Conservation (phyloP, 2,888 invertebrate genomes). For the Troides aeacus region DNA sequence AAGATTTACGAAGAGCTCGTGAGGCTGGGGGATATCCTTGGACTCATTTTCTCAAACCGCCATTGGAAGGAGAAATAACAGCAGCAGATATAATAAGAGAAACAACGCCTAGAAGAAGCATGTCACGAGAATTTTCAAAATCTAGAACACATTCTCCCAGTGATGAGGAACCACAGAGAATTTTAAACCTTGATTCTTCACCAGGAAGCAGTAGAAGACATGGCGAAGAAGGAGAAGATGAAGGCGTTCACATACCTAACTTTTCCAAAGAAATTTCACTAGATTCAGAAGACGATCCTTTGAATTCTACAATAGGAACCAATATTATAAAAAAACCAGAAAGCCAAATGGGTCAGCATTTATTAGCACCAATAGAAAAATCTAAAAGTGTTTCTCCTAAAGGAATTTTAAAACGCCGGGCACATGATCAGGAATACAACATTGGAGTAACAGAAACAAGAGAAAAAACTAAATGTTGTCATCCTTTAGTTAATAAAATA, state of each 20-base stretch:
- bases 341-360: conserved; percentile 50
- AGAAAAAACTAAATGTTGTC: conserved; percentile 79
- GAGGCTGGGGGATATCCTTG: conserved; percentile 89
- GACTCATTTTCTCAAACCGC: conserved; percentile 87
- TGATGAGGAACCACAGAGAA: conserved; percentile 61
- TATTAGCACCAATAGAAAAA: conserved; percentile 57
- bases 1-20: conserved; percentile 86
- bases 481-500: conserved; percentile 83
- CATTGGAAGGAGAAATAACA: conserved; percentile 75
- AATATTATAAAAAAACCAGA: conserved; percentile 58
- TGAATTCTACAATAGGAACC: conserved; percentile 47
- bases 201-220: conserved; percentile 75
- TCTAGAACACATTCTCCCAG: conserved; percentile 70
- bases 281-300: conserved; percentile 72
- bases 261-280: conserved; percentile 73
- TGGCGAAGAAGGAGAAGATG: conserved; percentile 71
- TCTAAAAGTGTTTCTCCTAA: conserved; percentile 73
- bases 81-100: conserved; percentile 75
- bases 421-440: conserved; percentile 65
- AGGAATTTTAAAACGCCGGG: conserved; percentile 76
- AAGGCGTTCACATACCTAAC: conserved; percentile 71
- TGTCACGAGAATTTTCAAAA: conserved; percentile 71
- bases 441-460: conserved; percentile 70
- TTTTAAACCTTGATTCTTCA: conserved; percentile 72
- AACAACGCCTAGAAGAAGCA: conserved; percentile 70